Evolutionary conservation across 2,797 vertebrate genomes (phyloP).

Genomic region (Ceryle rudis): DNA sequence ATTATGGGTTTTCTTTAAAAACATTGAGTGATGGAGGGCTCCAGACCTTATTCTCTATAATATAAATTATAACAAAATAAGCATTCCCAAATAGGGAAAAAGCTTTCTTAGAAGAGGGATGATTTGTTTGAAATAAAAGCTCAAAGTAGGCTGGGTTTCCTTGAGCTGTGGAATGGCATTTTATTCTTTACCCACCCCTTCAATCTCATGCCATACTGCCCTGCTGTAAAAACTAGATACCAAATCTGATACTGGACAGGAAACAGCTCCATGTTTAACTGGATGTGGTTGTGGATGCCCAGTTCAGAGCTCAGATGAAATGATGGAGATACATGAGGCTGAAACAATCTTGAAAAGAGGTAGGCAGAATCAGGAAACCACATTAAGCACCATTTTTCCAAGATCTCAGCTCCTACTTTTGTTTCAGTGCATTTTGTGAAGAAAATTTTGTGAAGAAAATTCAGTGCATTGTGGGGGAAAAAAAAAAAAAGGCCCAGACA

Average conservation of each 20-base stretch:
- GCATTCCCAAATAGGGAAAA: background rate
- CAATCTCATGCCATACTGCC: background rate
- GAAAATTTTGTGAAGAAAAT: no score
- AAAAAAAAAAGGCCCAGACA: no score
- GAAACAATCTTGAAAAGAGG: background rate
- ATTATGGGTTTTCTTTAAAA: background rate
- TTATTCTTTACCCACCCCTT: background rate
- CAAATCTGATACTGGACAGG: background rate
- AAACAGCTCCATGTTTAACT: background rate
- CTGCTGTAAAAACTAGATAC: slow-evolving; percentile 33
- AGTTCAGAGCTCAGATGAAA: background rate
- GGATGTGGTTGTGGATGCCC: background rate
- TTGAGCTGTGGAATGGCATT: background rate
- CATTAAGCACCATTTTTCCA: background rate
- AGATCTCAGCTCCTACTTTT: background rate
- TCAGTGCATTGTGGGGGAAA: background rate
- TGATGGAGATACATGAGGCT: background rate
- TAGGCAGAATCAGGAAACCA: background rate
- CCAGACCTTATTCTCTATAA: background rate
- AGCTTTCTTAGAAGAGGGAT: background rate
- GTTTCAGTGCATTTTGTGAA: background rate
- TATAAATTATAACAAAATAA: background rate
- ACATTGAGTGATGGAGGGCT: background rate
- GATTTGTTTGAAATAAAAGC: slow-evolving; percentile 9
- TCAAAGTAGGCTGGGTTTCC: slow-evolving; percentile 20